These are phyloP conservation scores for Chrysogorgia sp. DNA, from an alignment of 92 coral and sea anemone genomes.

Conservation along the genomic window DNA sequence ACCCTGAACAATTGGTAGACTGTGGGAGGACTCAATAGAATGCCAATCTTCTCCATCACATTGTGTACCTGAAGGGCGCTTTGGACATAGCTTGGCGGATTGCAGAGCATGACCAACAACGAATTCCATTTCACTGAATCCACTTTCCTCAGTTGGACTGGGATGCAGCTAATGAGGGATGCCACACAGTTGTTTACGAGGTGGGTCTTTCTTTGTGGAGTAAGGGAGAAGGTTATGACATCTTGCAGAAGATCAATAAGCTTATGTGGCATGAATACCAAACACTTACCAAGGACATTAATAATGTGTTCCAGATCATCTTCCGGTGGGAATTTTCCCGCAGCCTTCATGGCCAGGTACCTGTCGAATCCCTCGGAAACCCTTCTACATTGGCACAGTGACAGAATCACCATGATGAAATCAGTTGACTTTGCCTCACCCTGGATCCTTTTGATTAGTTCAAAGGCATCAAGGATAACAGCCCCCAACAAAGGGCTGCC, in stretches of 20 bases:
- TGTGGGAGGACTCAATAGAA: background rate
- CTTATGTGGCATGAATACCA: background rate
- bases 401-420: background rate
- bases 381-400: constrained; percentile 10
- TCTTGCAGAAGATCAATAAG: background rate
- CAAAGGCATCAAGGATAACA: background rate
- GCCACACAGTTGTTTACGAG: constrained; percentile 11
- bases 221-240: background rate
- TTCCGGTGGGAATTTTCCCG: constrained; percentile 4
- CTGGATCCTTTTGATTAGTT: background rate
- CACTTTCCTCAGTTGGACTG: background rate
- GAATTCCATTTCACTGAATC: background rate
- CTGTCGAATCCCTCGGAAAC: constrained; percentile 4
- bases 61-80: constrained; percentile 33
- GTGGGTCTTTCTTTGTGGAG: background rate
- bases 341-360: background rate
- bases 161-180: background rate
- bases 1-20: background rate
- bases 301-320: background rate
- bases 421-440: background rate
- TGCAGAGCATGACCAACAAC: constrained; percentile 16
- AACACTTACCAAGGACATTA: constrained; percentile 5
- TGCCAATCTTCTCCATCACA: background rate
- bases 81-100: constrained; percentile 12
- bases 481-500: background rate